Conservation (phyloP, 2,113 vertebrate species). For the Tringa solitaria region DNA sequence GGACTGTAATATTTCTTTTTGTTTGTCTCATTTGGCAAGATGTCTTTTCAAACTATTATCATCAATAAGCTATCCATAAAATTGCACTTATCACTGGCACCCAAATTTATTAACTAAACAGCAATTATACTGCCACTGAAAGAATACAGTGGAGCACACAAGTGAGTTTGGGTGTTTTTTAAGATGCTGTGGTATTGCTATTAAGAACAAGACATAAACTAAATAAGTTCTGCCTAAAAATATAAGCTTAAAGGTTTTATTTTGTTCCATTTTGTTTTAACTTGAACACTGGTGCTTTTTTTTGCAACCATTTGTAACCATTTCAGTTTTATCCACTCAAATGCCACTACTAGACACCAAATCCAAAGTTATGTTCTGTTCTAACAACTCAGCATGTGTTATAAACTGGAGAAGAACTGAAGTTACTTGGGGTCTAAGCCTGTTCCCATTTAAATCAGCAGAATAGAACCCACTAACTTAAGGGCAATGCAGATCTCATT, state of each 20-base stretch:
- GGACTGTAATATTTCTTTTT: conserved; percentile 60
- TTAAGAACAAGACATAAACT: conserved; percentile 5
- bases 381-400: background rate
- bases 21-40: conserved; percentile 53
- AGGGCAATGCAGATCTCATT: background rate
- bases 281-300: background rate
- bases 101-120: conserved; percentile 67
- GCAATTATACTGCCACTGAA: conserved; percentile 54
- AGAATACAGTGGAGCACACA: background rate
- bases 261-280: background rate
- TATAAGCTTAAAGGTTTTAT: background rate
- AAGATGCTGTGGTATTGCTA: background rate
- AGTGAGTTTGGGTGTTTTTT: background rate
- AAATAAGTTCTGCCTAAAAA: conserved; percentile 24
- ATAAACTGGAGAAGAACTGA: background rate
- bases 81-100: conserved; percentile 44
- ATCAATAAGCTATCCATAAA: conserved; percentile 64
- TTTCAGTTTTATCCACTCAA: background rate
- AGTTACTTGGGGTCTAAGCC: background rate
- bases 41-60: conserved; percentile 49
- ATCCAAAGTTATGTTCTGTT: background rate
- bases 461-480: background rate
- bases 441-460: background rate
- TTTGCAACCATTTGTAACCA: background rate
- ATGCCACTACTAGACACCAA: background rate